Evolutionary conservation across 2,888 invertebrate species (phyloP).

Genomic region (Rotaria sp.): DNA sequence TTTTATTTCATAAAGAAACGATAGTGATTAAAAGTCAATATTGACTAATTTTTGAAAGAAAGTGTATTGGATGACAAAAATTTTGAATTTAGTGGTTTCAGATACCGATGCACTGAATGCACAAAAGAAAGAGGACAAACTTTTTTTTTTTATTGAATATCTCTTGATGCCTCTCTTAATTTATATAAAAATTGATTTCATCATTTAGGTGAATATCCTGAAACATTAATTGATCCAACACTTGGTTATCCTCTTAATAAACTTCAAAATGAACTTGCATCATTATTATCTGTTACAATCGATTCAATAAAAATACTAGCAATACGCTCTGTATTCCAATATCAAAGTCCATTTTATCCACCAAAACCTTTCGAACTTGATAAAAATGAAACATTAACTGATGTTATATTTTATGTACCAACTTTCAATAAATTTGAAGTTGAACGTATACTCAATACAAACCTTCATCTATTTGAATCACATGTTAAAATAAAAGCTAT

Average conservation of each 20-base stretch:
- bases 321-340: neutral
- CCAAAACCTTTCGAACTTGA: neutral
- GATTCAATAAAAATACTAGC: neutral
- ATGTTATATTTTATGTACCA: slow-evolving; percentile 4
- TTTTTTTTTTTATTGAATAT: too few relatives aligned
- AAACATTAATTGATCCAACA: neutral
- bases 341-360: neutral
- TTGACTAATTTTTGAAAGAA: too few relatives aligned
- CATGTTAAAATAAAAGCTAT: neutral
- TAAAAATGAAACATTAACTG: neutral
- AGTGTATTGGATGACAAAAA: too few relatives aligned
- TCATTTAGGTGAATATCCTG: neutral
- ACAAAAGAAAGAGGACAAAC: too few relatives aligned
- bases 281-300: neutral
- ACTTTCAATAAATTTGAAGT: neutral
- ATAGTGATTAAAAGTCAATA: too few relatives aligned
- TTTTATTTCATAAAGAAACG: too few relatives aligned
- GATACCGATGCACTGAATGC: too few relatives aligned
- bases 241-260: neutral
- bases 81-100: too few relatives aligned
- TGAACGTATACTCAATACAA: neutral
- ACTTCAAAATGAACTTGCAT: neutral
- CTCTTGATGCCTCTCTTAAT: too few relatives aligned
- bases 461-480: neutral
- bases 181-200: neutral